A percentile compares a stretch with the other conserved stretches of the same genome.
Evolutionary conservation across 2,888 invertebrate genomes (phyloP).

Genomic region (Embidobia sp.): DNA sequence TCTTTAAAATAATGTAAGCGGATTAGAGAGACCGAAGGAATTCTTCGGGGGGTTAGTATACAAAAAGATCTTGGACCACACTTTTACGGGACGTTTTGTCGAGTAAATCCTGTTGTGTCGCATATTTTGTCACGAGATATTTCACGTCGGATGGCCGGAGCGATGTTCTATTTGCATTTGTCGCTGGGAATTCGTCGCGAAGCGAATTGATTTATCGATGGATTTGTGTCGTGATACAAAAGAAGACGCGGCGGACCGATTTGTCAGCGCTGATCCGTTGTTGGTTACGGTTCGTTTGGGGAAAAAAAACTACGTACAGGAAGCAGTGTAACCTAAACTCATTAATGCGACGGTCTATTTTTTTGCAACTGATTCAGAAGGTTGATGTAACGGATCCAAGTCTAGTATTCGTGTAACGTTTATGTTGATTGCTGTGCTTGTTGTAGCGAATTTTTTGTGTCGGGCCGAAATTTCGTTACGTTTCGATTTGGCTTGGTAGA

Average conservation of each 20-base stretch:
- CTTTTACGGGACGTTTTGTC: constrained; percentile 21
- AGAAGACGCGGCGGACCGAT: neutral
- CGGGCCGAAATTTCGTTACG: too few species aligned
- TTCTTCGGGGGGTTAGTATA: neutral
- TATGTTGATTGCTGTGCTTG: too few species aligned
- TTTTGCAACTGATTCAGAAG: too few species aligned
- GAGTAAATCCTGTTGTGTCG: constrained; percentile 34
- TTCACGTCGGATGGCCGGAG: constrained; percentile 17
- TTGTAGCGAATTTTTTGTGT: too few species aligned
- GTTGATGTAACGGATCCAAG: too few species aligned
- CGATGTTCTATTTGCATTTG: constrained; percentile 42
- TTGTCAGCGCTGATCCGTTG: too few species aligned
- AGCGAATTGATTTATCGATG: constrained; percentile 46
- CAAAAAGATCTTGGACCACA: constrained; percentile 22
- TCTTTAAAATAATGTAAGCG: constrained; percentile 10
- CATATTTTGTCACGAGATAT: constrained; percentile 51
- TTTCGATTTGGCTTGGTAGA: too few species aligned
- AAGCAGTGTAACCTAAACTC: too few species aligned
- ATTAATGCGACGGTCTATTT: too few species aligned
- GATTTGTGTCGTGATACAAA: constrained; percentile 25
- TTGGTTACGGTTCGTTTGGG: too few species aligned
- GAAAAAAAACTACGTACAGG: too few species aligned
- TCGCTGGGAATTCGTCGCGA: constrained; percentile 29
- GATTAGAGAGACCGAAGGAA: constrained; percentile 3
- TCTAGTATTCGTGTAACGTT: too few species aligned